Evolutionary conservation across 2,113 vertebrate species (phyloP).

Genomic region (Bos javanicus): DNA sequence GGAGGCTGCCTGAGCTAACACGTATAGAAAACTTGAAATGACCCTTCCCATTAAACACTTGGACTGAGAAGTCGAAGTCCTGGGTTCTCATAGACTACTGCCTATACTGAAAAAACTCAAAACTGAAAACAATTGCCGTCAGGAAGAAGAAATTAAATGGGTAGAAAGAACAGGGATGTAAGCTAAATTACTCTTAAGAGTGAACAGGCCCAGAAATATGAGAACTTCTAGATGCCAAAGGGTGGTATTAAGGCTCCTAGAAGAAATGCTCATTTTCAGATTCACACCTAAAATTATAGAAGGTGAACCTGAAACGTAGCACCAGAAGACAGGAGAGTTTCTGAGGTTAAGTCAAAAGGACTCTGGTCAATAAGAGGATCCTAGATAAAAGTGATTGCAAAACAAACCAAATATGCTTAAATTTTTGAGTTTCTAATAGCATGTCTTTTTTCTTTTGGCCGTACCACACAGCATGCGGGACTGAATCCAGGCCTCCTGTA

Average conservation of each 20-base stretch:
- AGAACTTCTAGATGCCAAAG: background rate
- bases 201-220: background rate
- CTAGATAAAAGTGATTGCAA: background rate
- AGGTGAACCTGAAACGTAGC: background rate
- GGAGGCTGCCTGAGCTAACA: background rate
- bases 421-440: background rate
- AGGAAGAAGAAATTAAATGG: background rate
- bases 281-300: background rate
- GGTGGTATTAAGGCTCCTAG: background rate
- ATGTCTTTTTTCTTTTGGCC: background rate
- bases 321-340: background rate
- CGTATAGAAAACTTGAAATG: background rate
- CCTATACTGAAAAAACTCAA: background rate
- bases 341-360: background rate
- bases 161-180: background rate
- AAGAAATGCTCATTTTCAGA: background rate
- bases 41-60: background rate
- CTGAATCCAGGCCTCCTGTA: background rate
- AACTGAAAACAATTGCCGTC: background rate
- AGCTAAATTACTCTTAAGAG: background rate
- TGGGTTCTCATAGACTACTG: background rate
- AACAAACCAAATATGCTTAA: background rate
- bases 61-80: background rate
- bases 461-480: background rate
- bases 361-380: background rate